These are phyloP conservation scores for Hermaeophaga mercurialis DNA, from an alignment of 2,888 invertebrate genomes.

Conservation along the genomic window DNA sequence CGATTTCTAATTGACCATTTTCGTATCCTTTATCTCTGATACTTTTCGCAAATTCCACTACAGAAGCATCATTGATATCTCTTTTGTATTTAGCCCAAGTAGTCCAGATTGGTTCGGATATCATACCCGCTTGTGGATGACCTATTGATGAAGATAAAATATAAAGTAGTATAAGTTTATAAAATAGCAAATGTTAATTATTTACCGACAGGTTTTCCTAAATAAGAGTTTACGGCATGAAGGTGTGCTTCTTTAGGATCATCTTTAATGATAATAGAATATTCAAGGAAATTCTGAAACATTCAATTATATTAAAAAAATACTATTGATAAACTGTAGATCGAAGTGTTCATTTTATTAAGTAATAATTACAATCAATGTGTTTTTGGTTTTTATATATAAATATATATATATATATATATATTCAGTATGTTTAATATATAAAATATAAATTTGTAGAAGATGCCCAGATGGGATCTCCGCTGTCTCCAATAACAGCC, in stretches of 20 bases:
- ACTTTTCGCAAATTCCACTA: constrained; percentile 70
- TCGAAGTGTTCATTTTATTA: too few species aligned
- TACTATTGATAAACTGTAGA: too few species aligned
- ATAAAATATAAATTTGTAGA: too few species aligned
- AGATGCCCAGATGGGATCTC: too few species aligned
- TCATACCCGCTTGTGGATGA: constrained; percentile 71
- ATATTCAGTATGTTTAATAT: too few species aligned
- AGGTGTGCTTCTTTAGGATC: constrained; percentile 69
- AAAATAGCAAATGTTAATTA: neutral
- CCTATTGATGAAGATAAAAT: constrained; percentile 35
- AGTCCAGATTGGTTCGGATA: constrained; percentile 84
- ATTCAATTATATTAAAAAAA: too few species aligned
- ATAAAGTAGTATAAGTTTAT: neutral
- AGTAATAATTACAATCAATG: too few species aligned
- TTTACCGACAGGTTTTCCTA: constrained; percentile 65
- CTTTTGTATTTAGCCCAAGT: constrained; percentile 81
- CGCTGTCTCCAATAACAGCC: too few species aligned
- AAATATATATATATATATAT: too few species aligned
- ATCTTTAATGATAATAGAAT: constrained; percentile 66
- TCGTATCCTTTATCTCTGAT: constrained; percentile 70
- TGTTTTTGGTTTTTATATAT: too few species aligned
- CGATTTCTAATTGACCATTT: constrained; percentile 82
- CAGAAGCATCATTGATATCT: constrained; percentile 64
- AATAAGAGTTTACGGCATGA: constrained; percentile 65
- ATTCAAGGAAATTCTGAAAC: too few species aligned